Base-by-base conservation (phyloP, 1,140 invertebrate species). In the Dendroctonus valens region DNA sequence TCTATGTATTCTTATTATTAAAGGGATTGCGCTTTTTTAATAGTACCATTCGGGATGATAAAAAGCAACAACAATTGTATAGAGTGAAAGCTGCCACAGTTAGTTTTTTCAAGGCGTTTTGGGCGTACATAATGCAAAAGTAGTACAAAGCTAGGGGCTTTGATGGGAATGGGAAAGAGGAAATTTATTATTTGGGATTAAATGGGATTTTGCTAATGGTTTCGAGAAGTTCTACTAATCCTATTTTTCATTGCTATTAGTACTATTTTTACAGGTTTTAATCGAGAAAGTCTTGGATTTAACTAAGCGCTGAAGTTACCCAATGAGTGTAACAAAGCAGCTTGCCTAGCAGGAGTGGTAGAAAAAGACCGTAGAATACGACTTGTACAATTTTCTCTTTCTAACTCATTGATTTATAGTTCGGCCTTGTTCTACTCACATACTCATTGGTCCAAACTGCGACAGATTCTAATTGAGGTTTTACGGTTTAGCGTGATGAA, bases 61-160 rank as follows among this genome's bases (percentile, higher is more conserved):
- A 26, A 26, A 26, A 26, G 26, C 26, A 26, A 26, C 26, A 26
- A 26, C 26, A 26, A 26, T 55, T 42, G 55, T 52, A 48, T 26
- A 26, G 26, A 46, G 46, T 44, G 40, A 26, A 40, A 64, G 49
- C 40, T 52, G 55, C 54, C 59, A 52, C 42, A 64, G 58, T 64
- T 69, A 64, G 6, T 69, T 69, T 69, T 68, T 69, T 69, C 64
- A 62, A 63, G 65, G 53, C 50, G 42, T 15, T 50, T 65, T 70
- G 65, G 69, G 69, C 69, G 69, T 70, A 42, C 69, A 70, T 70
- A 67, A 63, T 59, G 64, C 26, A 67, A 70, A 66, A 61, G 12
- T 9, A 46, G 50, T 55, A 26, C 26, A 26, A 26, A 26, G 26
- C 26, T 1, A 12, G 7, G 40, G 59, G 39, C 7, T 51, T 14